phyloP scores from a whole-genome alignment of 2,888 invertebrate species.

The Aphodius granarius region DNA sequence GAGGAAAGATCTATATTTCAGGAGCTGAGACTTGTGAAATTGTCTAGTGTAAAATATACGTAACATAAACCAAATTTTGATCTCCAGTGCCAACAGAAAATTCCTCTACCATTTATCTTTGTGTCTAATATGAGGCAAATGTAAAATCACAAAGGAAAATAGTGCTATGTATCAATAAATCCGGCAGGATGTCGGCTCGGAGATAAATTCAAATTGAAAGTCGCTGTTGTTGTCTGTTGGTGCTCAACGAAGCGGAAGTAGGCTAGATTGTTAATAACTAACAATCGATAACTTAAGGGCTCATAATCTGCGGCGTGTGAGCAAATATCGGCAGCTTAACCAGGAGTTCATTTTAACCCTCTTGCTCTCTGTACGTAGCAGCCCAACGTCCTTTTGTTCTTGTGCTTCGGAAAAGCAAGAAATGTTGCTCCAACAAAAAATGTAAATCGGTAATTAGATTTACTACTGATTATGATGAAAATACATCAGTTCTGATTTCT shows the following conservation, averaged over 20 bases:
- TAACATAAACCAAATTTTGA: too few species aligned
- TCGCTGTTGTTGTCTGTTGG: conserved; percentile 30
- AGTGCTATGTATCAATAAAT: neutral
- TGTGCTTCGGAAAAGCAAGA: neutral
- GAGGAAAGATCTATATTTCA: too few species aligned
- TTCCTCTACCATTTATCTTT: too few species aligned
- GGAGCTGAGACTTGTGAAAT: too few species aligned
- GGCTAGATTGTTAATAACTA: conserved; percentile 40
- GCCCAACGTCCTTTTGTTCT: neutral
- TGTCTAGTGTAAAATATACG: too few species aligned
- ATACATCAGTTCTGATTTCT: too few species aligned
- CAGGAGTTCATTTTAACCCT: conserved; percentile 27
- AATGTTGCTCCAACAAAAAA: neutral
- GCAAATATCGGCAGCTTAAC: conserved; percentile 40
- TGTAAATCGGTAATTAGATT: neutral
- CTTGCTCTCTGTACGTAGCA: neutral
- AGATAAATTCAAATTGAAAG: conserved; percentile 5
- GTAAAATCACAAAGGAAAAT: neutral
- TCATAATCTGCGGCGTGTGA: conserved; percentile 42
- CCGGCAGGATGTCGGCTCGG: neutral
- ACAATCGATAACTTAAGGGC: conserved; percentile 44
- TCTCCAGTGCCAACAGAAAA: too few species aligned
- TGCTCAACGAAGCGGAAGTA: conserved; percentile 33
- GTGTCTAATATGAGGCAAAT: too few species aligned
- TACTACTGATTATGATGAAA: too few species aligned